Base-by-base conservation (phyloP, 2,113 vertebrate genomes). In the Catharus bicknelli region DNA sequence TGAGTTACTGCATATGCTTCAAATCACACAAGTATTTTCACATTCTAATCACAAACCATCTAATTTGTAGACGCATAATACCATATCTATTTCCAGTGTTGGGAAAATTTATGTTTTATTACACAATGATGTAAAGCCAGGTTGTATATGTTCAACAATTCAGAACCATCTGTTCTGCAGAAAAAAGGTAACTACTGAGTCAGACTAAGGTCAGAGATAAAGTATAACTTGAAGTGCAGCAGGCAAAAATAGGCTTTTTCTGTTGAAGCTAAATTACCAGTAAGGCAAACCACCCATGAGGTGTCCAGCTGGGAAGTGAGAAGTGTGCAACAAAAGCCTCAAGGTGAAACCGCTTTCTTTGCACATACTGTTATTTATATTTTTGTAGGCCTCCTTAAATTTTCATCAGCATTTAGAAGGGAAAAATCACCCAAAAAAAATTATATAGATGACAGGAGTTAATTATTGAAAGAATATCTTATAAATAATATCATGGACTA, bases 301-400 rank as follows among this genome's bases (percentile, higher is more conserved):
- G 57, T 21, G 18, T 59, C 83, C 93, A 94, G 53, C 89, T 84
- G 89, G 53, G 91, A 88, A 81, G 40, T 36, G 64, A 81, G 73
- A 88, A 84, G 48, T 36, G 77, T 75, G 57, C 78, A 80, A 80
- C 50, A 88, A 84, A 91, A 86, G 30, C 27, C 63, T 89, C 89
- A 94, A 92, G 89, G 91, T 94, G 69, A 95, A 92, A 90, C 16
- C 40, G 2, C 16, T 92, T 81, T 48, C 29, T 78, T 45, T 48
- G 36, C 30, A 55, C 34, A 64, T 59, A 27, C 16, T 78, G 53
- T 13, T 57, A 26, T 75, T 92, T 78, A 11, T 75, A 34, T 34
- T 55, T 23, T 30, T 89, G 18, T 7, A 86, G 27, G 3, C 9
- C 50, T 59, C 51, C 73, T 74, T 66, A 70, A 73, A 36, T 51